These are phyloP conservation scores for Pachypsylla venusta DNA, from an alignment of 1,140 invertebrate genomes.

Conservation along the genomic window DNA sequence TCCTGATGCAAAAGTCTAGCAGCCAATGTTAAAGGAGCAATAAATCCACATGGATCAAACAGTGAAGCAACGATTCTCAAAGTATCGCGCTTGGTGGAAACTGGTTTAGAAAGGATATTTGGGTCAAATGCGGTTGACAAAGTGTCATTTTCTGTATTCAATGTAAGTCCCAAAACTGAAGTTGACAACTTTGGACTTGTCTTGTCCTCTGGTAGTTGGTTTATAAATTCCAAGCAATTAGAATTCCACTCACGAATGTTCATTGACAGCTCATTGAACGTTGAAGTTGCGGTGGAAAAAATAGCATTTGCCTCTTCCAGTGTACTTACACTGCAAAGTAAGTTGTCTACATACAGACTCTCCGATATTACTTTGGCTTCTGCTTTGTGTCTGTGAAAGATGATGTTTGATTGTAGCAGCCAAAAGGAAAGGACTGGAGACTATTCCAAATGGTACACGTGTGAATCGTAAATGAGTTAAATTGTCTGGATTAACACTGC, in stretches of 20 bases:
- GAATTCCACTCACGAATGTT: no score
- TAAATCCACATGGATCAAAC: conserved; percentile 28
- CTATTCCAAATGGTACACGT: conserved; percentile 7
- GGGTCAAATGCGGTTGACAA: background rate
- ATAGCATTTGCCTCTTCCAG: background rate
- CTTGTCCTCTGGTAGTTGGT: background rate
- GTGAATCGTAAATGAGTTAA: background rate
- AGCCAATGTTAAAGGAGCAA: conserved; percentile 23
- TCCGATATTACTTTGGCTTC: background rate
- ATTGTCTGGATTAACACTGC: background rate
- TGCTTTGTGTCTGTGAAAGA: background rate
- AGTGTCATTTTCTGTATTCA: background rate
- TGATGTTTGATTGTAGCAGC: background rate
- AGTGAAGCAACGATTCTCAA: conserved; percentile 19
- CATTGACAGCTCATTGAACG: background rate
- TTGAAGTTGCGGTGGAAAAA: background rate
- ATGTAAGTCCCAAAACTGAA: background rate
- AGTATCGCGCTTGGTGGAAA: conserved; percentile 13
- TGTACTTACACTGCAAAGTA: background rate
- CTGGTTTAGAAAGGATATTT: background rate
- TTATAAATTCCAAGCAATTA: background rate
- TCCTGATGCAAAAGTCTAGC: conserved; percentile 25
- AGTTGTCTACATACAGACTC: background rate
- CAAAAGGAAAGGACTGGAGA: conserved; percentile 5
- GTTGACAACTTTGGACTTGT: background rate